phyloP scores from a whole-genome alignment of 2,113 vertebrate species.

The Mormyrus iriodes region DNA sequence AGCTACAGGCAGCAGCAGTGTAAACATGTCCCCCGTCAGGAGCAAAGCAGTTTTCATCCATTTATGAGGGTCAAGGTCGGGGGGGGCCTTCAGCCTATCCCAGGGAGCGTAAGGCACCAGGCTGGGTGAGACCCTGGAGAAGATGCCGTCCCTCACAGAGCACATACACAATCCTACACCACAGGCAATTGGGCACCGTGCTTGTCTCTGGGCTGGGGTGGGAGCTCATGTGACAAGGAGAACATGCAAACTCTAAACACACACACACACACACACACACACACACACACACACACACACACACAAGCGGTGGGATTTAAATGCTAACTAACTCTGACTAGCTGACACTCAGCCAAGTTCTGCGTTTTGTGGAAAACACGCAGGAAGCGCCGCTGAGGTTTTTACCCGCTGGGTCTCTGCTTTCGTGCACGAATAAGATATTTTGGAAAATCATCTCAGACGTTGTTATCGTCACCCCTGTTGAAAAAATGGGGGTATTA shows the following conservation, averaged over 20 bases:
- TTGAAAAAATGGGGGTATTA: not conserved
- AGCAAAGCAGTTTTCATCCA: not conserved
- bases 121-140: not conserved
- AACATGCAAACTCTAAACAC: not conserved
- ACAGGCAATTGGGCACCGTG: not conserved
- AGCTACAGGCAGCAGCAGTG: not conserved
- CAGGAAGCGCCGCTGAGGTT: not conserved
- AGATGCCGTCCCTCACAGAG: not conserved
- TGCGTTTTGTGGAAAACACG: not conserved
- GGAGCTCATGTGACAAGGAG: not conserved
- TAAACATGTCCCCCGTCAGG: not conserved
- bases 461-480: not conserved
- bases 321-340: not conserved
- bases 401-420: not conserved
- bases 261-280: no score
- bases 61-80: not conserved
- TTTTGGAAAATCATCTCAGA: slow-evolving; percentile 3
- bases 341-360: not conserved
- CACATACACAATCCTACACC: not conserved
- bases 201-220: not conserved
- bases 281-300: not conserved
- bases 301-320: not conserved
- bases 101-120: not conserved
- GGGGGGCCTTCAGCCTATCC: not conserved
- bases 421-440: not conserved